phyloP scores from a whole-genome alignment of 2,888 invertebrate species.

The Ormyrus pomaceus region DNA sequence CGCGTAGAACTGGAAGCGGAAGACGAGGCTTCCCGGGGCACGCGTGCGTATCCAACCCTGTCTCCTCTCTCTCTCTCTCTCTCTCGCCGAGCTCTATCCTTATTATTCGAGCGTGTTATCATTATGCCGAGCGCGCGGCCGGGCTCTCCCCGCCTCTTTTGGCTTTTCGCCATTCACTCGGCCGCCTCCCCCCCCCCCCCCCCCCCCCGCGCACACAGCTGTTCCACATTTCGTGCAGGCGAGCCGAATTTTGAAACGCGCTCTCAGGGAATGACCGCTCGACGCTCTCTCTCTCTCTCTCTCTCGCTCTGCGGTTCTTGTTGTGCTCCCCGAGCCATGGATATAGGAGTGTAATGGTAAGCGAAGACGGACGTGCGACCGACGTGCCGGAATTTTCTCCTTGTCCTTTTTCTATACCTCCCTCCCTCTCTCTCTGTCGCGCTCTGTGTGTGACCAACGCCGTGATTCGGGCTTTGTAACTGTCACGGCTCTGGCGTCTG shows the following conservation, averaged over 20 bases:
- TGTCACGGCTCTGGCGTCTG: background rate
- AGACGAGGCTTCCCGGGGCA: constrained; percentile 72
- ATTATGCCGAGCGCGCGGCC: constrained; percentile 69
- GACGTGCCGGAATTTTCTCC: constrained; percentile 43
- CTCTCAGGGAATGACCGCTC: background rate
- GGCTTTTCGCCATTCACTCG: constrained; percentile 30
- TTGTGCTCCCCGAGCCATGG: background rate
- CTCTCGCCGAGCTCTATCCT: constrained; percentile 64
- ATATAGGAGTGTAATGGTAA: background rate
- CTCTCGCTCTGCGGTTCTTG: background rate
- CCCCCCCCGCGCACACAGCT: constrained; percentile 1
- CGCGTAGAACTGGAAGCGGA: constrained; percentile 65
- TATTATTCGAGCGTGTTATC: constrained; percentile 75
- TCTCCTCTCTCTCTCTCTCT: constrained; percentile 67
- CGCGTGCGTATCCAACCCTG: constrained; percentile 76
- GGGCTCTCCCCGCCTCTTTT: constrained; percentile 58
- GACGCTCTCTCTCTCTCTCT: background rate
- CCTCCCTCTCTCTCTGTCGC: background rate
- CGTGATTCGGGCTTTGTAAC: background rate
- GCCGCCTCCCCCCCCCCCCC: background rate
- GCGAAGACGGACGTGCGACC: background rate
- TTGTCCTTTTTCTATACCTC: constrained; percentile 11
- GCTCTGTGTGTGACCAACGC: background rate
- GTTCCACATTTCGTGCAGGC: constrained; percentile 45
- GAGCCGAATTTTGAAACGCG: constrained; percentile 1